Conservation (phyloP, 2,113 vertebrate genomes). For the Sylvia atricapilla region DNA sequence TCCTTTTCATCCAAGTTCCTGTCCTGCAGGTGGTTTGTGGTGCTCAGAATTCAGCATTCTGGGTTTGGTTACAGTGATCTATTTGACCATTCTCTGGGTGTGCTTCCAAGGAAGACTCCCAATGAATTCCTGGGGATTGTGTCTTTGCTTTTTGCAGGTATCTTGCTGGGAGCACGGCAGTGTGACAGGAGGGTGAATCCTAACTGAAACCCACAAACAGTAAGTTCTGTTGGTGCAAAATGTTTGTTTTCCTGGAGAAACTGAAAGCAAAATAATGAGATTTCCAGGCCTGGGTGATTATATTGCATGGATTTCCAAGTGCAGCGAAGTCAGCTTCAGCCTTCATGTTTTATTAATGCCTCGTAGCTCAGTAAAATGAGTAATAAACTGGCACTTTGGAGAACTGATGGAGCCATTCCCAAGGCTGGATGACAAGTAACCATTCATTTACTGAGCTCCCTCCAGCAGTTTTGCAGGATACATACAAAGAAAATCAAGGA, state of each 20-base stretch:
- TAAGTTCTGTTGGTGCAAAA: background rate
- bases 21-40: background rate
- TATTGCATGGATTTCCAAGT: constrained; percentile 8
- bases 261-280: background rate
- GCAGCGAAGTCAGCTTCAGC: constrained; percentile 12
- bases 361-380: constrained; percentile 44
- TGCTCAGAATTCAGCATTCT: background rate
- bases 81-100: background rate
- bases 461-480: background rate
- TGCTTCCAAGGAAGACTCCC: background rate
- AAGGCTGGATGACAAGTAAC: constrained; percentile 26
- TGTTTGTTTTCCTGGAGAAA: background rate
- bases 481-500: background rate
- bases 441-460: background rate
- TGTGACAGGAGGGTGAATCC: background rate
- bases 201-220: background rate
- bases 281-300: background rate
- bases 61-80: background rate
- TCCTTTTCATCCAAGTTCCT: background rate
- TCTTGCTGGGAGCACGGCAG: background rate
- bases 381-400: constrained; percentile 47
- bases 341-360: constrained; percentile 55
- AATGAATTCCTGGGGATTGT: background rate
- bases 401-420: constrained; percentile 24
- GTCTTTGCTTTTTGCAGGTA: background rate